These are phyloP conservation scores for Agriopis aurantiaria DNA, from an alignment of 2,888 invertebrate genomes.

Conservation along the genomic window DNA sequence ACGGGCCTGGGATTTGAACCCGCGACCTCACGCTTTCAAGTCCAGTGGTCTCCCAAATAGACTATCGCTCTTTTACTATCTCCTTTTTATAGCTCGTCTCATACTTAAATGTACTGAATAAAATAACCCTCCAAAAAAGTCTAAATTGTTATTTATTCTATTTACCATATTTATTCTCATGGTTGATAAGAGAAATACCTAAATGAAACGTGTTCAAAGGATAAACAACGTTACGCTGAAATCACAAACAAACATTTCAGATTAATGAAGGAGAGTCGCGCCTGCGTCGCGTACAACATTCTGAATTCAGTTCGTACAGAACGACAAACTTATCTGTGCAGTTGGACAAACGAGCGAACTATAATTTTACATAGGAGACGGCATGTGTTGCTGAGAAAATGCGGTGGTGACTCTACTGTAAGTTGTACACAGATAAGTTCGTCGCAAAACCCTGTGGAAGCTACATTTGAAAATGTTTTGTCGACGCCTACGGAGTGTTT, in stretches of 20 bases:
- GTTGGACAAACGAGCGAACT: neutral
- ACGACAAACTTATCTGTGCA: neutral
- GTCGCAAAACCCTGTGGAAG: neutral
- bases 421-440: neutral
- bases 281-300: neutral
- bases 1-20: too few relatives aligned
- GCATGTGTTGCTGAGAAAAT: neutral
- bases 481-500: neutral
- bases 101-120: too few relatives aligned
- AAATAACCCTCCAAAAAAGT: neutral
- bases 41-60: too few relatives aligned
- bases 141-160: neutral
- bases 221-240: constrained; percentile 3
- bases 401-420: neutral
- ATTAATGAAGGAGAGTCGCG: constrained; percentile 4
- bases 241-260: constrained; percentile 10
- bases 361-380: neutral
- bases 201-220: neutral
- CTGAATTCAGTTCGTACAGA: neutral
- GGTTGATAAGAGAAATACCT: neutral
- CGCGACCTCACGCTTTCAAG: too few relatives aligned
- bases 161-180: neutral
- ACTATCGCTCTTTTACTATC: too few relatives aligned
- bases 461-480: neutral
- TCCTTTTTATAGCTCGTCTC: too few relatives aligned